Percentiles rank a stretch among this genome's conserved stretches.
These are phyloP conservation scores for Apamea sordens DNA, from an alignment of 2,888 invertebrate genomes.

Conservation along the genomic window DNA sequence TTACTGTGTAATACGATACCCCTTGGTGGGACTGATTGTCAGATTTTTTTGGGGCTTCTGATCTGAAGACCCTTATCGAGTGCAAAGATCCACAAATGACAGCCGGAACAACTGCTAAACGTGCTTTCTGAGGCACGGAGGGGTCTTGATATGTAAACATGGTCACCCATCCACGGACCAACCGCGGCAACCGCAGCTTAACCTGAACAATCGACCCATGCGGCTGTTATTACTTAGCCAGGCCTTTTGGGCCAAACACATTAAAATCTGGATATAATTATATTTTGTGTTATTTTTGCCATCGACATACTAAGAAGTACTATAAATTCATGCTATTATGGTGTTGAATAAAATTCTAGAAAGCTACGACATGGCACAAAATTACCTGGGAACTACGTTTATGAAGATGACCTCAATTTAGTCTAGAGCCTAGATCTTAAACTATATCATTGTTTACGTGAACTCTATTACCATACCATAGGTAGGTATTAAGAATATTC, in stretches of 20 bases:
- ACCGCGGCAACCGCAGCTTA: neutral
- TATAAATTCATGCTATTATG: neutral
- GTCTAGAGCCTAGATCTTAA: neutral
- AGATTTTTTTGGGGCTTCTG: too few species aligned
- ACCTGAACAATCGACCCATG: neutral
- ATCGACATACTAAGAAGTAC: neutral
- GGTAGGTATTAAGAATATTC: neutral
- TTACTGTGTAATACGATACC: too few species aligned
- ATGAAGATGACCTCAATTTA: neutral
- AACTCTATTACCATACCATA: neutral
- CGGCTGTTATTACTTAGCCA: too few species aligned
- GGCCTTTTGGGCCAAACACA: neutral
- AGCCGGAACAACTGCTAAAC: too few species aligned
- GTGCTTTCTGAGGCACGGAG: too few species aligned
- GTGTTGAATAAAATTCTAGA: neutral
- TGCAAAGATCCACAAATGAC: too few species aligned
- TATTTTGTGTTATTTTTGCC: neutral
- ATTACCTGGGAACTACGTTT: neutral
- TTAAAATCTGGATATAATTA: neutral
- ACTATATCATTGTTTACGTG: too few species aligned
- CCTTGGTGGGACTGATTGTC: too few species aligned
- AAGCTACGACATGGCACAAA: neutral
- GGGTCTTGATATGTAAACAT: too few species aligned
- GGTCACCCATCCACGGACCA: too few species aligned
- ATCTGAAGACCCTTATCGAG: too few species aligned